Evolutionary conservation across 2,113 vertebrate species (phyloP).

Genomic region (Hypanus sabinus): DNA sequence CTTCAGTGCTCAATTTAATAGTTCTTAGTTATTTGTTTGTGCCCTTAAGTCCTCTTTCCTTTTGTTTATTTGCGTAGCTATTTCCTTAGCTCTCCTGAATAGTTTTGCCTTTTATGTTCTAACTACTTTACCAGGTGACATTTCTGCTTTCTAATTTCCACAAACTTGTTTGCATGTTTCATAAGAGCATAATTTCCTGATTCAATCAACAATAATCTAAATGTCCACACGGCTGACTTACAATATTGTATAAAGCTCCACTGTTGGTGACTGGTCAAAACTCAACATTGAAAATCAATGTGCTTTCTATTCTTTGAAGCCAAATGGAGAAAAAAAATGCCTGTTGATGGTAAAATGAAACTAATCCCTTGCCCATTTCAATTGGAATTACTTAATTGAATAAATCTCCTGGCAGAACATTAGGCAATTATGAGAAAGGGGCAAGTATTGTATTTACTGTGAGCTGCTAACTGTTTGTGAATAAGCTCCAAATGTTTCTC

Average conservation of each 20-base stretch:
- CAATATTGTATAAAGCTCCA: neutral
- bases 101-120: neutral
- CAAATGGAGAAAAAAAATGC: neutral
- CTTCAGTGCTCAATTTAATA: neutral
- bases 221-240: neutral
- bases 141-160: neutral
- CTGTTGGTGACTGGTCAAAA: neutral
- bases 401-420: conserved; percentile 22
- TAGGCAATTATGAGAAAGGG: neutral
- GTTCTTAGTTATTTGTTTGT: neutral
- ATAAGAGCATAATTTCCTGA: neutral
- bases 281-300: neutral
- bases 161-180: neutral
- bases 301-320: neutral
- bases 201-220: neutral
- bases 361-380: neutral
- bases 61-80: conserved; percentile 1
- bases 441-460: neutral
- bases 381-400: conserved; percentile 3
- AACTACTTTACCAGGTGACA: neutral
- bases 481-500: conserved; percentile 13
- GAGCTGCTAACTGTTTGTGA: neutral
- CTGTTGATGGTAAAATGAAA: conserved; percentile 23
- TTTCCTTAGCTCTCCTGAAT: neutral
- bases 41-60: neutral